Base-by-base conservation (phyloP, 2,113 vertebrate species). In the Progne subis region DNA sequence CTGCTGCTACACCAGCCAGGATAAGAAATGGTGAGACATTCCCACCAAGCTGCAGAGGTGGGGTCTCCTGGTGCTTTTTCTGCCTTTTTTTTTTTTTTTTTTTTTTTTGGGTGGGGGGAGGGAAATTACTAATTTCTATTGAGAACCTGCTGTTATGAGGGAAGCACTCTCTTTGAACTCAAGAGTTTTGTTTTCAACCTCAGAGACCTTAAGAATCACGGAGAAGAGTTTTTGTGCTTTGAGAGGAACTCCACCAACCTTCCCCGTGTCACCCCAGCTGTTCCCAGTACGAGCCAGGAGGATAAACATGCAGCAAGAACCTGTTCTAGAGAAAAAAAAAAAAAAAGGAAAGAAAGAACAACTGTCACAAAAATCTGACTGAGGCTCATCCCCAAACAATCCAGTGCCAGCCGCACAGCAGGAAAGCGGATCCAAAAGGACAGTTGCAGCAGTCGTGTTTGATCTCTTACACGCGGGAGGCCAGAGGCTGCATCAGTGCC, bases 361-460 rank as follows among this genome's bases (percentile, higher is more conserved):
- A 95, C 82, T 90, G 92, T 85, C 90, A 96, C 60, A 82, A 94
- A 94, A 96, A 95, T 93, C 75, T 78, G 76, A 83, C 56, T 57
- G 90, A 88, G 89, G 55, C 76, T 96, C 31, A 25, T 92, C 94
- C 88, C 72, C 72, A 75, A 94, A 93, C 44, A 86, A 75, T 78
- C 86, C 64, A 18, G 60, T 78, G 95, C 81, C 95, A 96, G 95
- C 89, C 96, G 95, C 89, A 69, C 91, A 91, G 80, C 72, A 75
- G 92, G 92, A 71, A 81, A 86, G 64, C 2, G 1, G 76, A 94
- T 95, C 96, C 71, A 49, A 94, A 78, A 0, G 76, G 92, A 90
- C 95, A 95, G 72, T 97, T 96, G 90, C 69, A 94, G 92, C 77
- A 90, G 92, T 64, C 5, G 1, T n/a, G 90, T 93, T 94, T 94